Conservation (phyloP, 64 coral and sea anemone genomes). For the Trachythela sp. region DNA sequence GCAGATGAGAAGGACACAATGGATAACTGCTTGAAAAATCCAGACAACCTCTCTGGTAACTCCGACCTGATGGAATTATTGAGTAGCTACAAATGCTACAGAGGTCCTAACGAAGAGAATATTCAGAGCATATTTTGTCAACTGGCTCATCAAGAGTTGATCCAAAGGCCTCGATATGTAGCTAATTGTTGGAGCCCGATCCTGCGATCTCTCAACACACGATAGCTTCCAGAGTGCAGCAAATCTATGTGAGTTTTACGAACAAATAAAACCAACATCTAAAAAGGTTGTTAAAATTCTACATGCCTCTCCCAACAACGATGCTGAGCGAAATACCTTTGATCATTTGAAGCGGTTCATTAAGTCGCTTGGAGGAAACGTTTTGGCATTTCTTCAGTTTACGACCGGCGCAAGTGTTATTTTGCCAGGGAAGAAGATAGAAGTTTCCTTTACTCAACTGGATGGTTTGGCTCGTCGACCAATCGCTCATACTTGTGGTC, state of each 20-base stretch:
- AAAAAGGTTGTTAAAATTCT: conserved; percentile 50
- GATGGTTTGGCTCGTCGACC: not conserved
- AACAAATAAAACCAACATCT: conserved; percentile 31
- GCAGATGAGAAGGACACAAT: conserved; percentile 53
- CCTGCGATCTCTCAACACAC: not conserved
- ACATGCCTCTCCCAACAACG: conserved; percentile 17
- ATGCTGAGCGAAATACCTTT: conserved; percentile 12
- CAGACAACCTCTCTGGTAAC: too few species aligned
- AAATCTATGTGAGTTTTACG: conserved; percentile 21
- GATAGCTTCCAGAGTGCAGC: not conserved
- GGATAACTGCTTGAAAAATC: not conserved
- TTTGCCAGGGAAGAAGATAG: not conserved
- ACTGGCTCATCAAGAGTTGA: too few species aligned
- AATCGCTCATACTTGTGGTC: conserved; percentile 37
- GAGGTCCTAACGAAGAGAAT: conserved; percentile 31
- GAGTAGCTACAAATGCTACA: conserved; percentile 20
- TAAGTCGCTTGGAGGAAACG: conserved; percentile 18
- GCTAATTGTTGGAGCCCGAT: conserved; percentile 35
- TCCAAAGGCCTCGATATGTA: conserved; percentile 46
- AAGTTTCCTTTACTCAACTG: not conserved
- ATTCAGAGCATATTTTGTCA: too few species aligned
- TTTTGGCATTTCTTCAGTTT: conserved; percentile 23
- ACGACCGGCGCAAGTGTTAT: conserved; percentile 34
- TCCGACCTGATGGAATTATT: conserved; percentile 44
- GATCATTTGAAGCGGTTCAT: conserved; percentile 36